Evolutionary conservation across 2,888 invertebrate species (phyloP).

Genomic region (Scaeva pyrastri): DNA sequence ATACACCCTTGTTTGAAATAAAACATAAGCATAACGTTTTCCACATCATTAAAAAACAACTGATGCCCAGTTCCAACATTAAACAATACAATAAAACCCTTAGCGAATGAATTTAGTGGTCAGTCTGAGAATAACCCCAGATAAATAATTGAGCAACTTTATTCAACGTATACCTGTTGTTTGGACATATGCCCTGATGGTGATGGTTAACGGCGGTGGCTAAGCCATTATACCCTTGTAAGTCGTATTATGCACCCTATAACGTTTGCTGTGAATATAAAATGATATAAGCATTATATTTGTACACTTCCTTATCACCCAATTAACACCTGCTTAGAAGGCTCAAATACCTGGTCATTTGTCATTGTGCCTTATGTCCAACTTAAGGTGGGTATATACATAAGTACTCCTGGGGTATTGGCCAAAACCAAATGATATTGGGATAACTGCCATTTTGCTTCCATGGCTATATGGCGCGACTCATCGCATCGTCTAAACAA

Average conservation of each 20-base stretch:
- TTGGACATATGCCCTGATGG: background rate
- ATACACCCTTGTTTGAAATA: too few relatives aligned
- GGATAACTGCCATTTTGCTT: background rate
- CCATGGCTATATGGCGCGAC: background rate
- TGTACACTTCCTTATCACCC: slow-evolving; percentile 36
- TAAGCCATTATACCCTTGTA: background rate
- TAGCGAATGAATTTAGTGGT: background rate
- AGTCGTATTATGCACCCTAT: slow-evolving; percentile 12
- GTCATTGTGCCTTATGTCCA: slow-evolving; percentile 18
- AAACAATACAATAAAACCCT: slow-evolving; percentile 1
- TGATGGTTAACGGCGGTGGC: background rate
- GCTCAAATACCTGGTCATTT: slow-evolving; percentile 9
- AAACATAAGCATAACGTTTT: background rate
- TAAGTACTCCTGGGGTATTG: background rate
- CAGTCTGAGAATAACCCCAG: background rate
- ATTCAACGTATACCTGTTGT: background rate
- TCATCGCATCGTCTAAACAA: background rate
- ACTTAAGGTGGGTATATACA: background rate
- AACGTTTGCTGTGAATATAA: slow-evolving; percentile 6
- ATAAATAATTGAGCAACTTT: slow-evolving; percentile 9
- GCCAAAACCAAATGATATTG: background rate
- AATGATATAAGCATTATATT: slow-evolving; percentile 1
- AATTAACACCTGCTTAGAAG: slow-evolving; percentile 22
- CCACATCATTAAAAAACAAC: background rate
- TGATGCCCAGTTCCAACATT: background rate